A percentile compares a stretch with the other conserved stretches of the same genome.
Conservation (phyloP, 2,113 vertebrate genomes). For the Ochotona curzoniae region DNA sequence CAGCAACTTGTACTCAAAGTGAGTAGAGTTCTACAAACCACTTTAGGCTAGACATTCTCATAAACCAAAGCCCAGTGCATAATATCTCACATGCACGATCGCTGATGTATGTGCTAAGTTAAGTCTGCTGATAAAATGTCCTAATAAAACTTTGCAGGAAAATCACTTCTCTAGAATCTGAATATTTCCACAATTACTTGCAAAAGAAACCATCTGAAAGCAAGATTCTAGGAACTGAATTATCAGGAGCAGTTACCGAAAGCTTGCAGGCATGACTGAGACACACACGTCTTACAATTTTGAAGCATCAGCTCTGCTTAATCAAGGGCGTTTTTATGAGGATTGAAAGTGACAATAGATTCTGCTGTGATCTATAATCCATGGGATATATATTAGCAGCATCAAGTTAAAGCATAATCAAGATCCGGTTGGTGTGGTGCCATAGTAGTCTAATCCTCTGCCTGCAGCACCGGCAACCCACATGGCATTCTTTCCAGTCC, state of each 20-base stretch:
- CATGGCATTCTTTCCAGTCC: too few species aligned
- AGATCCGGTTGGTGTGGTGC: neutral
- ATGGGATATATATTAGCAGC: neutral
- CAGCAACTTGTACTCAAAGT: neutral
- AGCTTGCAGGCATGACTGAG: neutral
- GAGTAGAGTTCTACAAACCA: neutral
- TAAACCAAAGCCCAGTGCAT: neutral
- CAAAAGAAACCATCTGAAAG: conserved; percentile 4
- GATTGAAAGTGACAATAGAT: neutral
- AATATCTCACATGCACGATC: neutral
- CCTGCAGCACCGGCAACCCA: too few species aligned
- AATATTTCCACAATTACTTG: neutral
- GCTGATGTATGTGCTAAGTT: neutral
- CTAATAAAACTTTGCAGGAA: neutral
- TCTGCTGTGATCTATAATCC: neutral
- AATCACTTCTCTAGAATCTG: neutral
- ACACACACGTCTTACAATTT: neutral
- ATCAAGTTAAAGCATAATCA: neutral
- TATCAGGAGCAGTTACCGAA: neutral
- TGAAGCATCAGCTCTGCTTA: conserved; percentile 6
- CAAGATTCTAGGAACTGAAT: neutral
- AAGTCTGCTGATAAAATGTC: neutral
- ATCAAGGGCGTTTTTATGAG: neutral
- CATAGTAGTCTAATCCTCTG: too few species aligned
- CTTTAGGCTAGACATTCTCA: neutral